Evolutionary conservation across 2,888 invertebrate genomes (phyloP).

Genomic region (Tinea trinotella): DNA sequence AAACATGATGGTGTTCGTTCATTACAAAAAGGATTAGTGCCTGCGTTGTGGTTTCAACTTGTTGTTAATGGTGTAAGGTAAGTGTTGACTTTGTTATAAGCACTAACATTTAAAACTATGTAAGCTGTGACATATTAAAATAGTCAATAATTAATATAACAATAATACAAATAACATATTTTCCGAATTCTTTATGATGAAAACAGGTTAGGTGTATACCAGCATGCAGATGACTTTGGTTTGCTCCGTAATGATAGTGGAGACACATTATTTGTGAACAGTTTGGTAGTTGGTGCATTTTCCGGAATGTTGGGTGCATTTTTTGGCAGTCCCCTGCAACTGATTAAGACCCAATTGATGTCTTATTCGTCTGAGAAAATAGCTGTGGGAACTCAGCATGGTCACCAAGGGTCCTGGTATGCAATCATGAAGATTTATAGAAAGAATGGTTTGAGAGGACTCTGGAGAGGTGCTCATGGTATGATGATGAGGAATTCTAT

Average conservation of each 20-base stretch:
- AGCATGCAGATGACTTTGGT: conserved; percentile 78
- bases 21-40: conserved; percentile 83
- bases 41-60: conserved; percentile 87
- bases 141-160: background rate
- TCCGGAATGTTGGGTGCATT: conserved; percentile 85
- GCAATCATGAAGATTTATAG: conserved; percentile 76
- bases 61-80: conserved; percentile 74
- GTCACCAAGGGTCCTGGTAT: conserved; percentile 76
- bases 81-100: conserved; percentile 27
- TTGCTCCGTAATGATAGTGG: conserved; percentile 75
- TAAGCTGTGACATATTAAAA: no score
- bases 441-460: conserved; percentile 66
- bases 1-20: conserved; percentile 83
- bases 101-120: background rate
- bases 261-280: conserved; percentile 76
- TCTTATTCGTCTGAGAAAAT: conserved; percentile 81
- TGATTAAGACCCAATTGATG: conserved; percentile 92
- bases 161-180: background rate
- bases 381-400: conserved; percentile 92
- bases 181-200: background rate
- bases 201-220: conserved; percentile 81
- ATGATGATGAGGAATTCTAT: conserved; percentile 83
- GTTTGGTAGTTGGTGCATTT: conserved; percentile 80
- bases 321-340: conserved; percentile 88
- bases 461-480: conserved; percentile 84